A percentile compares a stretch with the other conserved stretches of the same genome.
Conservation (phyloP, 2,888 invertebrate species). For the Leptinotarsa juncta region DNA sequence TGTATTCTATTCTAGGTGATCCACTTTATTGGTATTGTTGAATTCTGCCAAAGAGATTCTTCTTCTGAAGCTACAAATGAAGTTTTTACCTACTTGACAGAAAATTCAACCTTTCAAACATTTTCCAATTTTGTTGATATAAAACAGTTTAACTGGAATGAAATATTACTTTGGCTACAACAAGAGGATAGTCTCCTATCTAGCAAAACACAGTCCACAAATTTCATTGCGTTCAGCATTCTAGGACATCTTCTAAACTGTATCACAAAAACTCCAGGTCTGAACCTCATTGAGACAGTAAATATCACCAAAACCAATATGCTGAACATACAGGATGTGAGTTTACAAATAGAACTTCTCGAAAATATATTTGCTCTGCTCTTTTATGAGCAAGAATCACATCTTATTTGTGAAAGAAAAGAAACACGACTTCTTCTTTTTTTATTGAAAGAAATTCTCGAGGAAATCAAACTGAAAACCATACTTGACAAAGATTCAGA, state of each 20-base stretch:
- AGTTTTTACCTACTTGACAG: slow-evolving; percentile 44
- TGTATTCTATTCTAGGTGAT: no score
- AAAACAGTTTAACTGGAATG: slow-evolving; percentile 45
- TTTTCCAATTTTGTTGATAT: slow-evolving; percentile 53
- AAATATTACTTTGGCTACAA: slow-evolving; percentile 45
- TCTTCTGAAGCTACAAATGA: slow-evolving; percentile 36
- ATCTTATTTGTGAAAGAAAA: slow-evolving; percentile 72
- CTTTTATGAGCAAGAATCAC: slow-evolving; percentile 61
- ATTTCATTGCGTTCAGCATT: slow-evolving; percentile 42
- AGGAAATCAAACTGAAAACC: slow-evolving; percentile 66
- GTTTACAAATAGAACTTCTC: slow-evolving; percentile 71
- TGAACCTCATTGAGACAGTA: slow-evolving; percentile 37
- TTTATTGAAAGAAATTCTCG: slow-evolving; percentile 70
- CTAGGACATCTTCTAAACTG: slow-evolving; percentile 44
- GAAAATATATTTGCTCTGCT: slow-evolving; percentile 78
- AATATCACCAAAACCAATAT: slow-evolving; percentile 42
- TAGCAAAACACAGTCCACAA: slow-evolving; percentile 38
- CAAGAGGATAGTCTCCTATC: slow-evolving; percentile 45
- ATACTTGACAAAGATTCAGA: slow-evolving; percentile 60
- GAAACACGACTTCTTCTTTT: slow-evolving; percentile 72
- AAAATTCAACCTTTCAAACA: slow-evolving; percentile 51
- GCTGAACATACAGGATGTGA: slow-evolving; percentile 42
- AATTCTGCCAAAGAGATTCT: slow-evolving; percentile 52
- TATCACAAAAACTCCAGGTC: slow-evolving; percentile 32
- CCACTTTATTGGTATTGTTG: slow-evolving; percentile 51